phyloP scores from a whole-genome alignment of 2,113 vertebrate species.

The Heloderma charlesbogerti region DNA sequence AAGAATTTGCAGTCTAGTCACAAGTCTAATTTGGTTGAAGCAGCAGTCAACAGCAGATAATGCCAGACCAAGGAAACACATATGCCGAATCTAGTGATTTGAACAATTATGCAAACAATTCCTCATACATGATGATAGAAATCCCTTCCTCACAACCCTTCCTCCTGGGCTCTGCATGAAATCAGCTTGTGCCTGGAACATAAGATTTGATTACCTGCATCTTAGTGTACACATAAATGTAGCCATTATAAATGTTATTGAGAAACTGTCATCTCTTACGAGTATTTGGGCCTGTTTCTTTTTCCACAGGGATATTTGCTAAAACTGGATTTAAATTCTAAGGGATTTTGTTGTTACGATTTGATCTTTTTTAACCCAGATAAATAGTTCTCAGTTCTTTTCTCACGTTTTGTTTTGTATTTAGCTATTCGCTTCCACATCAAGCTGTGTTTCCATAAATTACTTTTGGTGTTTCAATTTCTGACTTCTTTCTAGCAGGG shows the following conservation, averaged over 20 bases:
- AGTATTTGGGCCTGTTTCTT: slow-evolving; percentile 30
- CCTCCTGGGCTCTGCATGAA: slow-evolving; percentile 50
- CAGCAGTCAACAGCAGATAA: background rate
- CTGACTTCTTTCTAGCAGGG: slow-evolving; percentile 3
- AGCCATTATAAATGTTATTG: slow-evolving; percentile 43
- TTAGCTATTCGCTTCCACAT: slow-evolving; percentile 46
- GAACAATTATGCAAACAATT: no score
- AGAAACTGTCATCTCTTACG: slow-evolving; percentile 43
- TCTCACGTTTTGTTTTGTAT: slow-evolving; percentile 49
- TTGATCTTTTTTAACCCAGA: slow-evolving; percentile 46
- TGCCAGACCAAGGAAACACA: background rate
- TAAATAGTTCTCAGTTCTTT: slow-evolving; percentile 5
- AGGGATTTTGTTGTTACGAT: slow-evolving; percentile 47
- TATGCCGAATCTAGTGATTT: no score
- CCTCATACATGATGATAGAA: no score
- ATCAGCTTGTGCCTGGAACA: slow-evolving; percentile 45
- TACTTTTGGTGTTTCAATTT: background rate
- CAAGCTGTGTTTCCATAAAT: slow-evolving; percentile 12
- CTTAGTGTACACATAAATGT: slow-evolving; percentile 57
- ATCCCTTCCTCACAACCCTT: background rate
- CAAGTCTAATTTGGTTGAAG: background rate
- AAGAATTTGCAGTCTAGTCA: background rate
- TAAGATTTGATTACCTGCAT: slow-evolving; percentile 63
- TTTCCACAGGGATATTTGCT: slow-evolving; percentile 44
- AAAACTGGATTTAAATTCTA: slow-evolving; percentile 47